Percentiles rank a stretch among this genome's conserved stretches.
These are phyloP conservation scores for Microchirus variegatus DNA, from an alignment of 2,797 vertebrate genomes.

Conservation along the genomic window DNA sequence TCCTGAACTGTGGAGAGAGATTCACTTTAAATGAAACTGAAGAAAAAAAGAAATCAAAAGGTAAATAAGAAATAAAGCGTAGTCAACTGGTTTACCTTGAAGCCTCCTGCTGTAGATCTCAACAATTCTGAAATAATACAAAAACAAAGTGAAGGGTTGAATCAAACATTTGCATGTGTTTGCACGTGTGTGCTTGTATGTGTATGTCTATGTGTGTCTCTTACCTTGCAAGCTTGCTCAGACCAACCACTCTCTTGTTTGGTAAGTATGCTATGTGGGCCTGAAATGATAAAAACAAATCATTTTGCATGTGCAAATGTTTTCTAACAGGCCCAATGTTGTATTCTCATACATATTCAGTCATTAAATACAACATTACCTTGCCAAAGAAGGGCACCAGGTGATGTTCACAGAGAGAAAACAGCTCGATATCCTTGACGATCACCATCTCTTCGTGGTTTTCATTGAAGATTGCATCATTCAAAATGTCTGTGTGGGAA, in stretches of 20 bases:
- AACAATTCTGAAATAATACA: constrained; percentile 70
- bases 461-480: constrained; percentile 97
- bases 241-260: too few relatives aligned
- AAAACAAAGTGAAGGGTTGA: not conserved
- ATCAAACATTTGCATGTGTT: not conserved
- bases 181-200: not conserved
- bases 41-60: not conserved
- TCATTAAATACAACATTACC: constrained; percentile 76
- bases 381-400: constrained; percentile 96
- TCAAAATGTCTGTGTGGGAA: constrained; percentile 87
- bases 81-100: constrained; percentile 70
- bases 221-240: too few relatives aligned
- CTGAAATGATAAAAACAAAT: not conserved
- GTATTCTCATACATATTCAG: too few relatives aligned
- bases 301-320: too few relatives aligned
- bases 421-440: constrained; percentile 99
- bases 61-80: not conserved
- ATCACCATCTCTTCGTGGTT: constrained; percentile 99
- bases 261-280: too few relatives aligned
- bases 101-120: constrained; percentile 83
- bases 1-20: constrained; percentile 74
- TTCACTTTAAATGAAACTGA: not conserved
- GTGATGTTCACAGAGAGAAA: constrained; percentile 99
- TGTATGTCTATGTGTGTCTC: too few relatives aligned
- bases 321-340: too few relatives aligned